These are phyloP conservation scores for Sinocyclocheilus maitianheensis DNA, from an alignment of 2,113 vertebrate species.

Conservation along the genomic window DNA sequence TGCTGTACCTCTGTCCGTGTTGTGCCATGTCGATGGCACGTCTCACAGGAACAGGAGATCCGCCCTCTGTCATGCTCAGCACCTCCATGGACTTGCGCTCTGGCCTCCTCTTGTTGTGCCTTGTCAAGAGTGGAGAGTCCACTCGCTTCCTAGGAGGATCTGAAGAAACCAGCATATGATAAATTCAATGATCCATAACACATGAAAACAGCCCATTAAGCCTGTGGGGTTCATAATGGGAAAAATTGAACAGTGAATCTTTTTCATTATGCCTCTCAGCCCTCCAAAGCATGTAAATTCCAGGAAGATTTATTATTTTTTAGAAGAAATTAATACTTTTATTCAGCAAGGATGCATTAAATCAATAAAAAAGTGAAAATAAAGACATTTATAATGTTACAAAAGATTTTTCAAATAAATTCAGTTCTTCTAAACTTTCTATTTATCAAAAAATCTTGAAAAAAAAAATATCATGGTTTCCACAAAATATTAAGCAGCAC, in stretches of 20 bases:
- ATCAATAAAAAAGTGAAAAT: not conserved
- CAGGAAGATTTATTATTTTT: not conserved
- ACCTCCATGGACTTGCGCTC: constrained; percentile 99
- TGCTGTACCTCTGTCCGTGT: constrained; percentile 91
- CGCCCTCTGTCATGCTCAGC: constrained; percentile 92
- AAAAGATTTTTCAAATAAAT: constrained; percentile 1
- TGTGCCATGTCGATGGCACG: constrained; percentile 97
- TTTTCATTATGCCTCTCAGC: constrained; percentile 4
- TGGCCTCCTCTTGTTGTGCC: constrained; percentile 92
- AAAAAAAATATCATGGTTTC: not conserved
- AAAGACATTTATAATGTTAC: not conserved
- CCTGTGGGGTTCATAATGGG: not conserved
- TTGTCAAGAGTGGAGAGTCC: constrained; percentile 96
- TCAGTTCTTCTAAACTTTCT: not conserved
- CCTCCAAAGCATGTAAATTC: not conserved
- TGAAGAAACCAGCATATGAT: constrained; percentile 56
- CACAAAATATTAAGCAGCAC: not conserved
- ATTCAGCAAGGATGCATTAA: not conserved
- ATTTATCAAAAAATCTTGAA: not conserved
- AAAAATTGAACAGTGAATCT: not conserved
- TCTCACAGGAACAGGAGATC: constrained; percentile 94
- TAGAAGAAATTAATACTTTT: not conserved
- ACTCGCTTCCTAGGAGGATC: constrained; percentile 97
- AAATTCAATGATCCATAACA: not conserved
- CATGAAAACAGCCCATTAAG: constrained; percentile 1